phyloP scores from a whole-genome alignment of 2,797 vertebrate species.

The Lophotriccus pileatus region DNA sequence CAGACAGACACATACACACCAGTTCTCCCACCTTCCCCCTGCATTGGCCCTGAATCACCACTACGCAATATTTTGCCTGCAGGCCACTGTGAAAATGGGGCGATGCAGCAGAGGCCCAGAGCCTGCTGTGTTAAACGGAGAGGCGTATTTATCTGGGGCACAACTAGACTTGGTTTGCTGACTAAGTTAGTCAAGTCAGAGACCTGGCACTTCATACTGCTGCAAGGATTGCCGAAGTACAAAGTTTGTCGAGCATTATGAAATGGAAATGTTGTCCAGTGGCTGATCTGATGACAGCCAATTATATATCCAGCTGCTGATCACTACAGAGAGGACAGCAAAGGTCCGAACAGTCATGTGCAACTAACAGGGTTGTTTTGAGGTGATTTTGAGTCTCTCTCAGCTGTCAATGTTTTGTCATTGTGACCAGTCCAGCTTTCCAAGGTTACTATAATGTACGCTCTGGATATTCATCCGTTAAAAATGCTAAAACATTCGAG shows the following conservation, averaged over 20 bases:
- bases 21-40: neutral
- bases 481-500: slow-evolving; percentile 74
- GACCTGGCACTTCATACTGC: neutral
- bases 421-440: slow-evolving; percentile 26
- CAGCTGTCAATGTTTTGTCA: neutral
- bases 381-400: neutral
- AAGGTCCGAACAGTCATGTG: neutral
- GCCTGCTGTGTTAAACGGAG: neutral
- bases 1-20: neutral
- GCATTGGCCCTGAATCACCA: neutral
- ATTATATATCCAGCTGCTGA: neutral
- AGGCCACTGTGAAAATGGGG: neutral
- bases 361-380: neutral
- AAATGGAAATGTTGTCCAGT: neutral
- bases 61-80: neutral
- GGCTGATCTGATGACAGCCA: neutral
- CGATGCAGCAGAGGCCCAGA: fast-evolving
- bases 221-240: neutral
- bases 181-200: neutral
- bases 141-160: neutral
- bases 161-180: neutral
- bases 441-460: slow-evolving; percentile 66
- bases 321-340: neutral
- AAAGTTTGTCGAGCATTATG: neutral
- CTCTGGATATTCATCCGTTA: slow-evolving; percentile 41